Evolutionary conservation across 2,888 invertebrate species (phyloP).

Genomic region (Notodonta ziczac): DNA sequence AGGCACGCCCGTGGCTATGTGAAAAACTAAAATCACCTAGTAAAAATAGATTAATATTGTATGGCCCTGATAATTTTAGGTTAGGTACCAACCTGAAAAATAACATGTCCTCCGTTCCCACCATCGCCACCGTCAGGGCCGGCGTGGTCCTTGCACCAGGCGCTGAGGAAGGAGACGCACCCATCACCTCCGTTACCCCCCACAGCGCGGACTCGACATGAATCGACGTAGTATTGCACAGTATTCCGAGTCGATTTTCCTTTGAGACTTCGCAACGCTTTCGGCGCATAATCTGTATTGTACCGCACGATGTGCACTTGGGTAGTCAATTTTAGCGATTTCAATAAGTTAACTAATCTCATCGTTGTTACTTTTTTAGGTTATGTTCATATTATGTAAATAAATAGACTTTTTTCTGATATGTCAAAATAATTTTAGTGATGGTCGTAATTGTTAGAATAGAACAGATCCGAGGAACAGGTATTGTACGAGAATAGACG

Average conservation of each 20-base stretch:
- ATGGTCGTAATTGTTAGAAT: no score
- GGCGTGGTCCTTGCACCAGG: constrained; percentile 93
- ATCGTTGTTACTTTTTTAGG: constrained; percentile 28
- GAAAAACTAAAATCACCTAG: no score
- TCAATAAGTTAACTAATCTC: constrained; percentile 43
- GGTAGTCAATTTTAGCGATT: constrained; percentile 33
- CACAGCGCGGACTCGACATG: constrained; percentile 85
- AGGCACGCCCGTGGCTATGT: no score
- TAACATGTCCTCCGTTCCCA: constrained; percentile 97
- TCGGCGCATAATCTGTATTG: constrained; percentile 60
- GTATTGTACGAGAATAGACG: no score
- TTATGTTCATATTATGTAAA: not conserved
- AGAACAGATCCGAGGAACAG: no score
- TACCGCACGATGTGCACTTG: constrained; percentile 35
- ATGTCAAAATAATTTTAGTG: no score
- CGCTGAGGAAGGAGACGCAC: constrained; percentile 92
- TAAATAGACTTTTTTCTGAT: no score
- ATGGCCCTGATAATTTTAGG: not conserved
- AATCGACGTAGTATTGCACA: constrained; percentile 89
- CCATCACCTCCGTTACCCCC: constrained; percentile 98
- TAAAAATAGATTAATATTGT: no score
- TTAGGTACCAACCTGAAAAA: constrained; percentile 84
- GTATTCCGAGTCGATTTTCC: constrained; percentile 66
- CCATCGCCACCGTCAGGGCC: constrained; percentile 99
- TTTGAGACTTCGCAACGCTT: constrained; percentile 71